Evolutionary conservation across 1,140 invertebrate genomes (phyloP).

Genomic region (Zaprionus tsacasi): DNA sequence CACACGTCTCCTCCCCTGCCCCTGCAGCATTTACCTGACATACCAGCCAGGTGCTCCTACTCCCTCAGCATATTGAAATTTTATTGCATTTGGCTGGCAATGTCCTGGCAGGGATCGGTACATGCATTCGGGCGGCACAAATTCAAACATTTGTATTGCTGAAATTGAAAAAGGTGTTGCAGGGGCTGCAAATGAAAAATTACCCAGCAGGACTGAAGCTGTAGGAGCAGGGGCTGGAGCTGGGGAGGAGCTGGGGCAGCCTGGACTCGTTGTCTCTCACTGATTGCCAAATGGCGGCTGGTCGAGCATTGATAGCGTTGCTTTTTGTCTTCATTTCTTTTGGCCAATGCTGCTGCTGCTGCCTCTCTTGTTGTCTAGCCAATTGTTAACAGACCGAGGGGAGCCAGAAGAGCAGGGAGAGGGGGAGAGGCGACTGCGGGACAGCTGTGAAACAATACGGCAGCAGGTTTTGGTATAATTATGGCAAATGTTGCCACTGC

Average conservation of each 20-base stretch:
- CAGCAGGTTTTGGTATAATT: constrained; percentile 26
- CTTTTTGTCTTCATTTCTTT: constrained; percentile 70
- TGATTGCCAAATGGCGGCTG: constrained; percentile 48
- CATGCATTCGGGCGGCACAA: constrained; percentile 76
- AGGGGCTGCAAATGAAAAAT: constrained; percentile 75
- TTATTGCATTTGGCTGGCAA: constrained; percentile 66
- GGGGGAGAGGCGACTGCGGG: neutral
- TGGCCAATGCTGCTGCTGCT: neutral
- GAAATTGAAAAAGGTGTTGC: constrained; percentile 79
- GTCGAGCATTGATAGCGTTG: constrained; percentile 65
- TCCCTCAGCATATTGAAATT: constrained; percentile 75
- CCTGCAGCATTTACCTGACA: constrained; percentile 48
- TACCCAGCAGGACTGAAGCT: constrained; percentile 35
- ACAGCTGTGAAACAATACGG: constrained; percentile 15
- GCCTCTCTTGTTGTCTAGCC: constrained; percentile 59
- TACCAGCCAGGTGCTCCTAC: neutral
- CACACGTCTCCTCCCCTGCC: constrained; percentile 27
- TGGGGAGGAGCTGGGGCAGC: neutral
- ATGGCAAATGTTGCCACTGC: constrained; percentile 28
- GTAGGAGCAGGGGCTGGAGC: neutral
- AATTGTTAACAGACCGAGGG: constrained; percentile 22
- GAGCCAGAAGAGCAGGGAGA: neutral
- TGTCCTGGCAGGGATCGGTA: constrained; percentile 1
- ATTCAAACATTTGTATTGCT: constrained; percentile 82
- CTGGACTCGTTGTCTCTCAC: neutral